These are phyloP conservation scores for Encarsia formosa DNA, from an alignment of 2,888 invertebrate species.

Conservation along the genomic window DNA sequence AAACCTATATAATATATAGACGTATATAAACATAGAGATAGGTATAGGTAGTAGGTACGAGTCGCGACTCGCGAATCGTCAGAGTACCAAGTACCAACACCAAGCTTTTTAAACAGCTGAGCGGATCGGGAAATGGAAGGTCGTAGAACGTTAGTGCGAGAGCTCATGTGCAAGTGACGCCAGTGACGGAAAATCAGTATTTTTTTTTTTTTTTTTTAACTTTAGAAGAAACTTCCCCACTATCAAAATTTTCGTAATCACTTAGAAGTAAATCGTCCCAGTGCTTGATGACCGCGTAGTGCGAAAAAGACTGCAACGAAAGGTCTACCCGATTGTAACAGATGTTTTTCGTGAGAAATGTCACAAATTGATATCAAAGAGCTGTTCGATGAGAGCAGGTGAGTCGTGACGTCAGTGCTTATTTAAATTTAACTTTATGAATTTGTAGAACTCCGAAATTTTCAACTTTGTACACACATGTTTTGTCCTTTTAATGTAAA, in stretches of 20 bases:
- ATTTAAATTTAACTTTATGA: slow-evolving; percentile 15
- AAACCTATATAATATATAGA: too few relatives aligned
- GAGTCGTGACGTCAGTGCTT: slow-evolving; percentile 27
- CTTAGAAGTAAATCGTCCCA: too few relatives aligned
- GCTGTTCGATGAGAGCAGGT: slow-evolving; percentile 50
- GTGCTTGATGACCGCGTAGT: slow-evolving; percentile 4
- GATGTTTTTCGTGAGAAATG: slow-evolving; percentile 49
- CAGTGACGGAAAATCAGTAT: slow-evolving; percentile 9
- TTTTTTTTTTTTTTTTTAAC: background rate
- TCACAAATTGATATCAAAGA: slow-evolving; percentile 49
- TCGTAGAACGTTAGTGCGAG: slow-evolving; percentile 18
- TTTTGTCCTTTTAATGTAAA: background rate
- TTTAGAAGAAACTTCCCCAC: background rate
- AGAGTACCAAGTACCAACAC: background rate
- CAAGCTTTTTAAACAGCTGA: slow-evolving; percentile 24
- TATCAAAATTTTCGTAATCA: background rate
- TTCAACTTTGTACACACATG: background rate
- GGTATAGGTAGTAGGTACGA: background rate
- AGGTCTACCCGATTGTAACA: slow-evolving; percentile 33
- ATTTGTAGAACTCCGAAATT: background rate
- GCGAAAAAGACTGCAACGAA: background rate
- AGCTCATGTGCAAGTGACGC: background rate
- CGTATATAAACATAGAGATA: too few relatives aligned
- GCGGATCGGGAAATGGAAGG: slow-evolving; percentile 25
- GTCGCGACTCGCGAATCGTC: slow-evolving; percentile 17